phyloP scores from a whole-genome alignment of 2,797 vertebrate genomes.

The Pseudochirops cupreus region DNA sequence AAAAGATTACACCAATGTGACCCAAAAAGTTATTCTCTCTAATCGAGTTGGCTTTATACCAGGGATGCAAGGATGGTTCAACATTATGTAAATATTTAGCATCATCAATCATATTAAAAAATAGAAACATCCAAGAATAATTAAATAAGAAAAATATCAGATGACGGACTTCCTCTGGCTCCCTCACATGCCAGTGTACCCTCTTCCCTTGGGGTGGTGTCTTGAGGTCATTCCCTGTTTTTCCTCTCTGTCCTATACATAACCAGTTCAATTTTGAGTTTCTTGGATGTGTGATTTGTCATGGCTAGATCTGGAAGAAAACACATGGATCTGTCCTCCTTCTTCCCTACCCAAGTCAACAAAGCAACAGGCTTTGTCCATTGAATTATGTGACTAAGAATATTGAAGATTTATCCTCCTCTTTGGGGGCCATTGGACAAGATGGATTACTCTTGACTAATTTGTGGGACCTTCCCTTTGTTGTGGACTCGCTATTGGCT shows the following conservation, averaged over 20 bases:
- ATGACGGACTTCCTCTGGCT: not conserved
- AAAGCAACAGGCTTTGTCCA: not conserved
- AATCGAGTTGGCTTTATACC: not conserved
- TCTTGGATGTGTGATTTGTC: not conserved
- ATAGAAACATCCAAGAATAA: not conserved
- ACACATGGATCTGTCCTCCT: not conserved
- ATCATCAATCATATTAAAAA: not conserved
- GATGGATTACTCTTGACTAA: not conserved
- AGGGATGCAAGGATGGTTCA: not conserved
- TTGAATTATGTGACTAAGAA: not conserved
- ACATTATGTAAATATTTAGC: not conserved
- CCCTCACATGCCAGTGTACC: not conserved
- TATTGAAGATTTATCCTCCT: not conserved
- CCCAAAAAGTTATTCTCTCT: not conserved
- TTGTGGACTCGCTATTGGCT: not conserved
- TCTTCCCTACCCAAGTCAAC: not conserved
- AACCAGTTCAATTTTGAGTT: not conserved
- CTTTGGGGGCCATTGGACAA: not conserved
- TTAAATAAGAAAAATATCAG: not conserved
- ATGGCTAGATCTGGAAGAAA: not conserved
- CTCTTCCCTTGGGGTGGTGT: too few relatives aligned
- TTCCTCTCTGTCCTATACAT: slow-evolving; percentile 41
- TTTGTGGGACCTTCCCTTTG: not conserved
- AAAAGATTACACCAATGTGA: not conserved
- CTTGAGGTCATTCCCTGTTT: not conserved